Percentiles rank a stretch among this genome's conserved stretches.
phyloP scores from a whole-genome alignment of 2,888 invertebrate genomes.

The Pycnomerus fuliginosus region DNA sequence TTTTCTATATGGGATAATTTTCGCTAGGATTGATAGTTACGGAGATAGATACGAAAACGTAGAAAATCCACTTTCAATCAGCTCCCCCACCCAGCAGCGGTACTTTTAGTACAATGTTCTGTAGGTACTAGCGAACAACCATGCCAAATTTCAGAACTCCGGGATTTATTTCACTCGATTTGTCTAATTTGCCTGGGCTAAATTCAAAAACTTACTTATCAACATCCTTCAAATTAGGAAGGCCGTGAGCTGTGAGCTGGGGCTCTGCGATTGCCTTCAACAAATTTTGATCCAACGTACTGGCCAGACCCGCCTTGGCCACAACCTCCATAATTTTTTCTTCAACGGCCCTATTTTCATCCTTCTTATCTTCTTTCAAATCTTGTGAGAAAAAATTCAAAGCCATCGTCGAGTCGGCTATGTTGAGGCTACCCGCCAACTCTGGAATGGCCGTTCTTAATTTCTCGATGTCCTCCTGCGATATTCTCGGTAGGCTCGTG shows the following conservation, averaged over 20 bases:
- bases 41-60: not conserved
- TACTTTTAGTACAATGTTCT: too few species aligned
- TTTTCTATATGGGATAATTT: too few species aligned
- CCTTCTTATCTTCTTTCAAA: conserved; percentile 28
- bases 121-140: too few species aligned
- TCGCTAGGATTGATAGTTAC: too few species aligned
- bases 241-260: conserved; percentile 37
- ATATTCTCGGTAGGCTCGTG: conserved; percentile 36
- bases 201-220: conserved; percentile 44
- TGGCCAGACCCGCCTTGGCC: conserved; percentile 47
- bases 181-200: conserved; percentile 6
- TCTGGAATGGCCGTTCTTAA: conserved; percentile 65
- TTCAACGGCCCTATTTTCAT: conserved; percentile 38
- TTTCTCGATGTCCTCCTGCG: conserved; percentile 60
- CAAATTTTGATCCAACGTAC: conserved; percentile 48
- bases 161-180: too few species aligned
- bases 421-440: conserved; percentile 63
- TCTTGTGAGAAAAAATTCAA: conserved; percentile 65
- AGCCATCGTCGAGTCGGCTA: conserved; percentile 68
- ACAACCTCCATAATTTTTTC: conserved; percentile 48
- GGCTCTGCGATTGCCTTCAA: conserved; percentile 48
- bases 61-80: not conserved
- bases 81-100: too few species aligned
- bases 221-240: conserved; percentile 49
- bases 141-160: too few species aligned